phyloP scores from a whole-genome alignment of 1,140 invertebrate genomes.

The Bombus turneri region DNA sequence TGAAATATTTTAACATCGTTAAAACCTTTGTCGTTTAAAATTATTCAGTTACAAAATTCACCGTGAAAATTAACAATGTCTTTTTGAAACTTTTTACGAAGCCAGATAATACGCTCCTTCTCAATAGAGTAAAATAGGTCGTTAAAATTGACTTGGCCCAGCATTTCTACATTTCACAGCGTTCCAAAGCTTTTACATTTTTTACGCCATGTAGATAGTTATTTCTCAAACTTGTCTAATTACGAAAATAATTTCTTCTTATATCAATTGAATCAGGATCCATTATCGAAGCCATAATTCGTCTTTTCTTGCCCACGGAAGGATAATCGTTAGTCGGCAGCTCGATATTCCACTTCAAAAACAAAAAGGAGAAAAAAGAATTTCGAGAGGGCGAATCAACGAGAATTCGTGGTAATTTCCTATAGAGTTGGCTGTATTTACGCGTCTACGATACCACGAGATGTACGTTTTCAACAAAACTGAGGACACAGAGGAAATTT shows the following conservation, averaged over 20 bases:
- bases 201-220: too few species aligned
- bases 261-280: too few species aligned
- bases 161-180: not conserved
- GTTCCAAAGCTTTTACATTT: not conserved
- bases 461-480: not conserved
- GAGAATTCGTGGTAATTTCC: not conserved
- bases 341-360: not conserved
- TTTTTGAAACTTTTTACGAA: not conserved
- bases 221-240: not conserved
- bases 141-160: not conserved
- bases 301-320: not conserved
- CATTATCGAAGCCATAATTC: too few species aligned
- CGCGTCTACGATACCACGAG: not conserved
- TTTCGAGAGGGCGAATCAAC: not conserved
- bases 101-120: too few species aligned
- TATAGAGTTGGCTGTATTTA: not conserved
- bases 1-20: not conserved
- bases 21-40: not conserved
- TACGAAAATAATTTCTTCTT: not conserved
- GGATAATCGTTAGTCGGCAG: not conserved
- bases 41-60: not conserved
- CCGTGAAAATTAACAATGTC: not conserved
- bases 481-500: not conserved
- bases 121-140: not conserved
- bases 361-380: not conserved